Base-by-base conservation (phyloP, 2,888 invertebrate genomes). In the Phengaris arion region DNA sequence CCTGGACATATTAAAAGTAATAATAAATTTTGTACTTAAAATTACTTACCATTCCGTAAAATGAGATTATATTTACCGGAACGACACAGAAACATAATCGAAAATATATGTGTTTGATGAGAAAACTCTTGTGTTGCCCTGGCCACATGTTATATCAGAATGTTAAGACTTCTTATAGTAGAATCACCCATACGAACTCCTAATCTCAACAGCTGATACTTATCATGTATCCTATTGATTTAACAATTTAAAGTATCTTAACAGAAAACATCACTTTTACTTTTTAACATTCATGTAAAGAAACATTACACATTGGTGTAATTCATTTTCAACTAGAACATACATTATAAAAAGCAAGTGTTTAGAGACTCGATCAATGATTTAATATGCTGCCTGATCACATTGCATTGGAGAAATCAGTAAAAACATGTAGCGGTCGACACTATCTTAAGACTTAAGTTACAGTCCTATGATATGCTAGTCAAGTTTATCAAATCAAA, bases 391-490 rank as follows among this genome's bases (percentile, higher is more conserved):
- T 81, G 85, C 81, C 80, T 84, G 85, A 85, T 82, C 87, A 89
- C 89, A 90, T 89, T 85, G 87, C 88, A 83, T 85, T 85, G 86
- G 91, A 88, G 90, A 91, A 90, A 90, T 89, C 89, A 86, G 87
- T 85, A 83, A 85, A 84, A 85, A 86, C 84, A 85, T 83, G 83
- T 85, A 85, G 79, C 80, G 80, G 81, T 81, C 79, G 75, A 78
- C 78, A 78, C 79, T 80, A 80, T 81, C 80, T 79, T 77, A 78
- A 77, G 75, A 80, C 80, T 79, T 77, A 78, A 77, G 75, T 78
- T 22, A 77, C 76, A 75, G 76, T 77, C 59, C 64, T 76, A 72
- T 46, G 70, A 52, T 72, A 75, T 48, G 68, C 52, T 64, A 48
- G 59, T 59, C 57, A 15, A 70, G 46, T 15, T 74, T 75, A 59